These are phyloP conservation scores for Genyomyrus donnyi DNA, from an alignment of 2,113 vertebrate genomes.

Conservation along the genomic window DNA sequence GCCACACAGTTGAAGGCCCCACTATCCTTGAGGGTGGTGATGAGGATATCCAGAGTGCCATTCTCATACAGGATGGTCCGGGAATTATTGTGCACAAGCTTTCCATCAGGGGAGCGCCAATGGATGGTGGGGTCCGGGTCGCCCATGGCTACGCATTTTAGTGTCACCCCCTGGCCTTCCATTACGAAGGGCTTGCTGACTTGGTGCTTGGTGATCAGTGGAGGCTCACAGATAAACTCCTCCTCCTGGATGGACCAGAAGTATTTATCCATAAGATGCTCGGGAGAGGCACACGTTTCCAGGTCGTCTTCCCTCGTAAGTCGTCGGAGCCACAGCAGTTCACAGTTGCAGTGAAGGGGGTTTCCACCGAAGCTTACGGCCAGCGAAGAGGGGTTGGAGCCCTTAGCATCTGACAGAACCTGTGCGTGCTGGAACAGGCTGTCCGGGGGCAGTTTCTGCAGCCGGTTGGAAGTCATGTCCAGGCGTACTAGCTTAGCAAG, in stretches of 20 bases:
- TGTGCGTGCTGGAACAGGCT: constrained; percentile 71
- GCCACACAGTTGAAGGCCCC: constrained; percentile 86
- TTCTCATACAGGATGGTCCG: constrained; percentile 72
- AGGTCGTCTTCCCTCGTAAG: constrained; percentile 75
- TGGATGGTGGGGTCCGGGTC: constrained; percentile 84
- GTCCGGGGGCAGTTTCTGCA: constrained; percentile 85
- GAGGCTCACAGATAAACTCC: constrained; percentile 80
- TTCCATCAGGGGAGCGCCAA: constrained; percentile 81
- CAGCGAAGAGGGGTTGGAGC: constrained; percentile 63
- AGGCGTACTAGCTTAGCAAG: constrained; percentile 80
- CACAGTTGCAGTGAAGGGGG: constrained; percentile 59
- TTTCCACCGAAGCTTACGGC: constrained; percentile 78
- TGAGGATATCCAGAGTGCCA: constrained; percentile 81
- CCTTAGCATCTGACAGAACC: constrained; percentile 60
- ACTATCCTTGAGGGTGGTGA: constrained; percentile 83
- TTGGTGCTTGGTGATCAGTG: constrained; percentile 75
- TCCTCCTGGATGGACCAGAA: constrained; percentile 92
- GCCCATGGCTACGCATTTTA: constrained; percentile 79
- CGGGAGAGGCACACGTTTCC: constrained; percentile 85
- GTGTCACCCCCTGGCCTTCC: constrained; percentile 77
- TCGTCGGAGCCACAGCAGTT: constrained; percentile 82
- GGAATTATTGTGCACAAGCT: constrained; percentile 79
- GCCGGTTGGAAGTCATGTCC: constrained; percentile 86
- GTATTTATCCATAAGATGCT: constrained; percentile 80
- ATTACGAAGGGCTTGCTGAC: constrained; percentile 69